A percentile compares a stretch with the other conserved stretches of the same genome.
Evolutionary conservation across 2,888 invertebrate species (phyloP).

Genomic region (Polydrusus cervinus): DNA sequence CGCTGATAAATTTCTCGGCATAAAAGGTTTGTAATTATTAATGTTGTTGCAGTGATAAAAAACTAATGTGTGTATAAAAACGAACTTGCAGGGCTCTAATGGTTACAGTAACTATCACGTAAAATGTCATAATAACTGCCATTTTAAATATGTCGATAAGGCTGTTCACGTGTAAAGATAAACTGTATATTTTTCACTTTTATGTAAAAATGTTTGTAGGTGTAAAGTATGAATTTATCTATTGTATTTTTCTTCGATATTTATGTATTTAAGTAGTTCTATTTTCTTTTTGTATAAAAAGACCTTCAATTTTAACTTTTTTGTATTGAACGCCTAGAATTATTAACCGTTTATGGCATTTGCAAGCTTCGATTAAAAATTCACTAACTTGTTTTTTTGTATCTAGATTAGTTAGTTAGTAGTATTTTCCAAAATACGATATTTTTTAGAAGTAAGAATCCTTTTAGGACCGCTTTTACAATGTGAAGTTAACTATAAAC

Average conservation of each 20-base stretch:
- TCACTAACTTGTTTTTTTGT: too few relatives aligned
- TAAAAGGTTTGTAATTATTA: slow-evolving; percentile 6
- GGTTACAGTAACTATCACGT: neutral
- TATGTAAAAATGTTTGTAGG: slow-evolving; percentile 12
- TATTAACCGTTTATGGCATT: too few relatives aligned
- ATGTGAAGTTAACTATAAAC: too few relatives aligned
- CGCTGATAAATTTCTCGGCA: slow-evolving; percentile 11
- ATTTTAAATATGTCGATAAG: neutral
- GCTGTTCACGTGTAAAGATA: neutral
- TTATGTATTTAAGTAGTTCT: neutral
- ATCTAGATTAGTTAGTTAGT: too few relatives aligned
- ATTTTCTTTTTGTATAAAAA: too few relatives aligned
- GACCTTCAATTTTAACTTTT: too few relatives aligned
- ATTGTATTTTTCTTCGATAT: too few relatives aligned
- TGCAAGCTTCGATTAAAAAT: too few relatives aligned
- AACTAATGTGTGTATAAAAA: slow-evolving; percentile 3
- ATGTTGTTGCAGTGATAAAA: slow-evolving; percentile 10
- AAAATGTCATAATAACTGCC: neutral
- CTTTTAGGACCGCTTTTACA: too few relatives aligned
- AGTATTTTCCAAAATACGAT: too few relatives aligned
- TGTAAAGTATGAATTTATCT: neutral
- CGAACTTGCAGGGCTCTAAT: neutral
- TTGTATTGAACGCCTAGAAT: too few relatives aligned
- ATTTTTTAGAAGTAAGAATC: too few relatives aligned
- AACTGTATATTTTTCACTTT: neutral